A percentile compares a stretch with the other conserved stretches of the same genome.
phyloP scores from a whole-genome alignment of 2,113 vertebrate species.

The Rafetus swinhoei region DNA sequence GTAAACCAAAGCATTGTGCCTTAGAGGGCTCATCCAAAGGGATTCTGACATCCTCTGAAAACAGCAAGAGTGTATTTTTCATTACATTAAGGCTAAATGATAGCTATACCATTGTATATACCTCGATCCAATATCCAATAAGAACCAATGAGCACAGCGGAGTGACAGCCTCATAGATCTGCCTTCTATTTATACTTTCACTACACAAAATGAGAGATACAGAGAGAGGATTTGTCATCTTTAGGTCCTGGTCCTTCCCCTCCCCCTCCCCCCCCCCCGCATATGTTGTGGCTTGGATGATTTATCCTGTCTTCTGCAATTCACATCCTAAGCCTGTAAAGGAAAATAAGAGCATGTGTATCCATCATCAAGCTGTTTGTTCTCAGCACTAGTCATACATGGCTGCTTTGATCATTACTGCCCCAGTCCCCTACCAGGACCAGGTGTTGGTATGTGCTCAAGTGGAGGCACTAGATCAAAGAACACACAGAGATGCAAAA shows the following conservation, averaged over 20 bases:
- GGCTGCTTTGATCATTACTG: constrained; percentile 29
- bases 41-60: neutral
- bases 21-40: neutral
- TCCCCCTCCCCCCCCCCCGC: neutral
- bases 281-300: neutral
- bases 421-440: neutral
- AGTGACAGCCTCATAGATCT: neutral
- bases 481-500: constrained; percentile 20
- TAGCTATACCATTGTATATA: neutral
- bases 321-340: constrained; percentile 1
- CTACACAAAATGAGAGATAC: fast-evolving
- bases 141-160: neutral
- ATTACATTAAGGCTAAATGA: neutral
- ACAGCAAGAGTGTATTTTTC: neutral
- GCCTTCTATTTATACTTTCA: neutral
- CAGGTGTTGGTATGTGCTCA: constrained; percentile 36
- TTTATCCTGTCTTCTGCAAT: constrained; percentile 31
- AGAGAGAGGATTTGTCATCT: neutral
- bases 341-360: constrained; percentile 25
- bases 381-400: neutral
- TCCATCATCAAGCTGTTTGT: constrained; percentile 21
- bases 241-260: neutral
- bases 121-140: neutral
- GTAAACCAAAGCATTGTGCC: neutral
- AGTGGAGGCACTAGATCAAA: neutral